Evolutionary conservation across 1,140 invertebrate genomes (phyloP).

Genomic region (Papilio xuthus): DNA sequence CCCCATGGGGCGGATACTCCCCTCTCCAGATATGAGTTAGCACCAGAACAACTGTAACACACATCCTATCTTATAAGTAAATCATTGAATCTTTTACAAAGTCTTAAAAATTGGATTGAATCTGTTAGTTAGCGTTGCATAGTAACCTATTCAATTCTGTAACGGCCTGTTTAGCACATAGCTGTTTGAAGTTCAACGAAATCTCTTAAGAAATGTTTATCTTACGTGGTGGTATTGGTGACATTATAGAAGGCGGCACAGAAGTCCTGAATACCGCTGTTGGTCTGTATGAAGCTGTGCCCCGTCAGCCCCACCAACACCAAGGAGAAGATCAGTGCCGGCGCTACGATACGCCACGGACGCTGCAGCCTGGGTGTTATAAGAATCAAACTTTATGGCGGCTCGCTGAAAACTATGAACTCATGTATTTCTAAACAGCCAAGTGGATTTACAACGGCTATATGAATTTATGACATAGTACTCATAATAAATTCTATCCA

Average conservation of each 20-base stretch:
- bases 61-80: no score
- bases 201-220: slow-evolving; percentile 8
- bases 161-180: no score
- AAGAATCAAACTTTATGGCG: not conserved
- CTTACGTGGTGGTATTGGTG: slow-evolving; percentile 74
- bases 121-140: no score
- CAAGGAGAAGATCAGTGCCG: slow-evolving; percentile 67
- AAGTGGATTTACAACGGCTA: not conserved
- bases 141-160: no score
- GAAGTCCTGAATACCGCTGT: slow-evolving; percentile 65
- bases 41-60: slow-evolving; percentile 58
- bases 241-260: slow-evolving; percentile 68
- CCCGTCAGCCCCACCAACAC: slow-evolving; percentile 70
- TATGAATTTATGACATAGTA: not conserved
- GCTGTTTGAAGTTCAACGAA: not conserved
- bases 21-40: slow-evolving; percentile 51
- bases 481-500: not conserved
- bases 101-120: no score
- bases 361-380: slow-evolving; percentile 54
- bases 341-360: slow-evolving; percentile 70
- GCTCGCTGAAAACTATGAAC: no score
- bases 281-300: slow-evolving; percentile 66
- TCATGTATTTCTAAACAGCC: no score
- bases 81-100: no score
- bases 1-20: slow-evolving; percentile 54